A percentile compares a stretch with the other conserved stretches of the same genome.
Evolutionary conservation across 2,888 invertebrate genomes (phyloP).

Genomic region (Ptychoptera contaminata): DNA sequence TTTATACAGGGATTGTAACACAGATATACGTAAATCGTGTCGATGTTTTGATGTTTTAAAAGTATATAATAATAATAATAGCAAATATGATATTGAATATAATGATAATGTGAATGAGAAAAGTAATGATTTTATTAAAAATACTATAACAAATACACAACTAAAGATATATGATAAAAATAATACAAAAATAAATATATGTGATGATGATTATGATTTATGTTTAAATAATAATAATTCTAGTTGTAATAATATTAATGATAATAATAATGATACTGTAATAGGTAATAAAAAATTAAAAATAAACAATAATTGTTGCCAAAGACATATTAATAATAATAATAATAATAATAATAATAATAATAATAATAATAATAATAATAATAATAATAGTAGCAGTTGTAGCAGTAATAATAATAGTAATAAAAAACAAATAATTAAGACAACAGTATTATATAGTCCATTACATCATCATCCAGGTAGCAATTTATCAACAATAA

Average conservation of each 20-base stretch:
- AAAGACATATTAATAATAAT: background rate
- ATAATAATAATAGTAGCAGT: background rate
- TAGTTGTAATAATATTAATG: background rate
- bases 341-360: slow-evolving; percentile 2
- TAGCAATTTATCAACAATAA: slow-evolving; percentile 24
- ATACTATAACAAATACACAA: background rate
- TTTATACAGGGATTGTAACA: too few relatives aligned
- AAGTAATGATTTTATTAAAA: too few relatives aligned
- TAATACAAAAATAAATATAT: background rate
- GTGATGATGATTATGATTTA: background rate
- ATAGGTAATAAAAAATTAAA: background rate
- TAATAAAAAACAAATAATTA: slow-evolving; percentile 9
- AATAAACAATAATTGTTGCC: background rate
- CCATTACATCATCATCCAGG: slow-evolving; percentile 22
- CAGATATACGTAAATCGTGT: too few relatives aligned
- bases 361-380: slow-evolving; percentile 1
- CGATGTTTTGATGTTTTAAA: too few relatives aligned
- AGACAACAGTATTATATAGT: slow-evolving; percentile 22
- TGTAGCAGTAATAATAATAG: background rate
- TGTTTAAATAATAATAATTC: background rate
- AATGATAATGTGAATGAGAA: background rate
- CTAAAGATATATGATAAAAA: background rate
- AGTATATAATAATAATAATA: background rate
- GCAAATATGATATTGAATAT: too few relatives aligned
- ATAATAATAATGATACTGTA: background rate